Conservation (phyloP, 2,113 vertebrate species). For the Verasper variegatus region DNA sequence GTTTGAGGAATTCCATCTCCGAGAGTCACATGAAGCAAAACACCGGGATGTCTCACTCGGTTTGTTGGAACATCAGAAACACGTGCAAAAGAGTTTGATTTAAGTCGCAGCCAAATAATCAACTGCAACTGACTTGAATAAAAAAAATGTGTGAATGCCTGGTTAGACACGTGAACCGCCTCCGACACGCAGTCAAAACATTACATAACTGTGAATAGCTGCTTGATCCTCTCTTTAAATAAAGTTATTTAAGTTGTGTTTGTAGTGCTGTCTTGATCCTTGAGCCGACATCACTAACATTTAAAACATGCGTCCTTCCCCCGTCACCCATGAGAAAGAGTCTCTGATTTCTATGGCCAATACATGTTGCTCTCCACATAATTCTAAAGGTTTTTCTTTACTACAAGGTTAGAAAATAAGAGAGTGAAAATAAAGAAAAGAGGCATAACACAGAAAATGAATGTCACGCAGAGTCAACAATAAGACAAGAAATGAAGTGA, state of each 20-base stretch:
- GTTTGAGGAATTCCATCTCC: too few species aligned
- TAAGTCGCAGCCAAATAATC: neutral
- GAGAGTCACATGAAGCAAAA: too few species aligned
- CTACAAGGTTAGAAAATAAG: neutral
- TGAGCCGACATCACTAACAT: constrained; percentile 2
- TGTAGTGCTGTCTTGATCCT: constrained; percentile 23
- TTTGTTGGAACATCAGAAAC: too few species aligned
- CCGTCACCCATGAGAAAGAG: too few species aligned
- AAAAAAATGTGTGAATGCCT: constrained; percentile 22
- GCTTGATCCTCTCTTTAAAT: neutral
- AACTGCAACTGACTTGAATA: constrained; percentile 17
- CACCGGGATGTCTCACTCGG: too few species aligned
- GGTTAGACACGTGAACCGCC: constrained; percentile 1
- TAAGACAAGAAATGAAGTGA: neutral
- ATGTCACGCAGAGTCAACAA: constrained; percentile 7
- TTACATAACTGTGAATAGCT: constrained; percentile 6
- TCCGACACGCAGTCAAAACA: neutral
- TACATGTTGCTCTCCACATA: neutral
- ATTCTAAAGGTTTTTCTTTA: constrained; percentile 15
- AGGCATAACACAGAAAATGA: constrained; percentile 2
- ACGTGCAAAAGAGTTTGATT: too few species aligned
- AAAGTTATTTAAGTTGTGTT: constrained; percentile 22
- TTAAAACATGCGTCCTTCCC: neutral
- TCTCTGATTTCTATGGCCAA: too few species aligned
- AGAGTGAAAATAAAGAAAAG: constrained; percentile 12